Conservation (phyloP, 2,113 vertebrate species). For the Rhea pennata region DNA sequence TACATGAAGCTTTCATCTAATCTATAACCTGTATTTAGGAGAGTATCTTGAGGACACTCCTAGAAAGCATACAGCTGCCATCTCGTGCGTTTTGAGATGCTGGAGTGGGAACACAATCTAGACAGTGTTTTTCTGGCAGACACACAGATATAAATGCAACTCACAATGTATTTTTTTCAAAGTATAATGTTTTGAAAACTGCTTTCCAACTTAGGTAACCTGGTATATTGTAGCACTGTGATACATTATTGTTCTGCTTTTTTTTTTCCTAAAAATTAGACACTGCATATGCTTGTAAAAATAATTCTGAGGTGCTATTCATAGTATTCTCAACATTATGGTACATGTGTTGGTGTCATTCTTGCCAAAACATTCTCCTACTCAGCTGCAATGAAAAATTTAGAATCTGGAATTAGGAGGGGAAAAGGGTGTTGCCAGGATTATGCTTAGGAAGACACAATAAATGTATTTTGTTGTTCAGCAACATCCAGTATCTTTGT, state of each 20-base stretch:
- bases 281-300: not conserved
- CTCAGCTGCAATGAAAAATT: not conserved
- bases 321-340: not conserved
- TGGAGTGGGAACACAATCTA: not conserved
- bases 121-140: not conserved
- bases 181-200: not conserved
- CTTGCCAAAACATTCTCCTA: conserved; percentile 7
- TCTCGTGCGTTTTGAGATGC: not conserved
- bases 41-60: not conserved
- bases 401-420: not conserved
- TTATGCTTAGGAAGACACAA: not conserved
- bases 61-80: not conserved
- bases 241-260: not conserved
- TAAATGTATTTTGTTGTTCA: not conserved
- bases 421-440: not conserved
- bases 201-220: not conserved
- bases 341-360: not conserved
- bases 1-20: not conserved
- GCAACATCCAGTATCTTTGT: not conserved
- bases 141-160: not conserved
- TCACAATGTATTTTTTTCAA: not conserved
- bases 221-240: not conserved
- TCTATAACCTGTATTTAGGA: not conserved
- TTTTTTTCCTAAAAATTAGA: not conserved
- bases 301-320: not conserved